Percentiles rank a stretch among this genome's conserved stretches.
Evolutionary conservation across 2,113 vertebrate species (phyloP).

Genomic region (Plecotus auritus): DNA sequence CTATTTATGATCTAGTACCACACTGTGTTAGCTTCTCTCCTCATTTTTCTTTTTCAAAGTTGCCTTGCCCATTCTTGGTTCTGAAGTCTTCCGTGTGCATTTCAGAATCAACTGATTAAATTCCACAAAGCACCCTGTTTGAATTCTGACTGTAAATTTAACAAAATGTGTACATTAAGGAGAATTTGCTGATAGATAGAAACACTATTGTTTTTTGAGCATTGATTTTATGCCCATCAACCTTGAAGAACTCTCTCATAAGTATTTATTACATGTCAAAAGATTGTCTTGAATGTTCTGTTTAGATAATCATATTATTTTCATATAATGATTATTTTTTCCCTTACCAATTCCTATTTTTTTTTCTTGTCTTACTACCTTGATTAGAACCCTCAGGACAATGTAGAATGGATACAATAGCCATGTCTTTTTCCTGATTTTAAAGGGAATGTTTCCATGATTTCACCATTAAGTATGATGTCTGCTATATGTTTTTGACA

Average conservation of each 20-base stretch:
- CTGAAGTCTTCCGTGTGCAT: not conserved
- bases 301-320: not conserved
- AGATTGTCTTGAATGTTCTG: not conserved
- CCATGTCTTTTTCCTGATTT: not conserved
- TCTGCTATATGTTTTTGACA: not conserved
- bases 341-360: not conserved
- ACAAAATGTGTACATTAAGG: not conserved
- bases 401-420: not conserved
- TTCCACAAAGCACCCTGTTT: not conserved
- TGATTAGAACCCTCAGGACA: not conserved
- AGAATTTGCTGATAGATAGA: not conserved
- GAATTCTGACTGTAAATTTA: not conserved
- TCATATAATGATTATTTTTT: not conserved
- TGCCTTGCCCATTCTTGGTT: not conserved
- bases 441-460: not conserved
- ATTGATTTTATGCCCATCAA: not conserved
- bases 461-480: not conserved
- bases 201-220: not conserved
- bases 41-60: constrained; percentile 23
- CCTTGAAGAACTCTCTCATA: not conserved
- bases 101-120: not conserved
- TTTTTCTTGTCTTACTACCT: not conserved
- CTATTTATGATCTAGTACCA: not conserved
- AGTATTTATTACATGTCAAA: not conserved
- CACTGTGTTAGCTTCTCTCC: not conserved